Evolutionary conservation across 2,113 vertebrate species (phyloP).

Genomic region (Ahaetulla prasina): DNA sequence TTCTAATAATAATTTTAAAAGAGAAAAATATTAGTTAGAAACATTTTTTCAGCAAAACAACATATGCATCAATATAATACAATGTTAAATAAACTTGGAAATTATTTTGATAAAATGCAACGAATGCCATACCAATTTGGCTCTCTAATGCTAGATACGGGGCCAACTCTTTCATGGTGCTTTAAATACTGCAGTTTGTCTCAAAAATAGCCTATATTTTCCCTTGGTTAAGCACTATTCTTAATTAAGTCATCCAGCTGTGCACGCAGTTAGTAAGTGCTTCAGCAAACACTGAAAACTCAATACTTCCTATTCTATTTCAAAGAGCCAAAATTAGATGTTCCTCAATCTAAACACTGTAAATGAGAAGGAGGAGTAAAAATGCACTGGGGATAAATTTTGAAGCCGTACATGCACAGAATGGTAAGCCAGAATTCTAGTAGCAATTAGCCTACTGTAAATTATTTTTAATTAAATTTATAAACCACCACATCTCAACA

Average conservation of each 20-base stretch:
- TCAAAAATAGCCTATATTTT: neutral
- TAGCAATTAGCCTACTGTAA: neutral
- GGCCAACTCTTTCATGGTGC: neutral
- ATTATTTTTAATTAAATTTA: neutral
- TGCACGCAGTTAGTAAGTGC: neutral
- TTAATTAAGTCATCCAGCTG: slow-evolving; percentile 14
- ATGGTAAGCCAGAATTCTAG: neutral
- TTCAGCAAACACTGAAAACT: neutral
- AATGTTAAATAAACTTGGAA: neutral
- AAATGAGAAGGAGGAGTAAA: neutral
- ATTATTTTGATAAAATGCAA: neutral
- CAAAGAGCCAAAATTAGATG: neutral
- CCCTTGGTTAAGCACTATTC: neutral
- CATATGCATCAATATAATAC: neutral
- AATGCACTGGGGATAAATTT: neutral
- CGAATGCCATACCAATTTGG: neutral
- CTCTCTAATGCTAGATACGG: neutral
- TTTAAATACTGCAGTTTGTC: slow-evolving; percentile 1
- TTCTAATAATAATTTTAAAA: neutral
- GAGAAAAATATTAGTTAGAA: neutral
- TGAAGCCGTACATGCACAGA: neutral
- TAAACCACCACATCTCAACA: neutral
- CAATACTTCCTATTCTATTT: slow-evolving; percentile 8
- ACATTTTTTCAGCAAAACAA: neutral
- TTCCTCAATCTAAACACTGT: slow-evolving; percentile 6